Evolutionary conservation across 2,888 invertebrate species (phyloP).

Genomic region (Ophion ventricosus): DNA sequence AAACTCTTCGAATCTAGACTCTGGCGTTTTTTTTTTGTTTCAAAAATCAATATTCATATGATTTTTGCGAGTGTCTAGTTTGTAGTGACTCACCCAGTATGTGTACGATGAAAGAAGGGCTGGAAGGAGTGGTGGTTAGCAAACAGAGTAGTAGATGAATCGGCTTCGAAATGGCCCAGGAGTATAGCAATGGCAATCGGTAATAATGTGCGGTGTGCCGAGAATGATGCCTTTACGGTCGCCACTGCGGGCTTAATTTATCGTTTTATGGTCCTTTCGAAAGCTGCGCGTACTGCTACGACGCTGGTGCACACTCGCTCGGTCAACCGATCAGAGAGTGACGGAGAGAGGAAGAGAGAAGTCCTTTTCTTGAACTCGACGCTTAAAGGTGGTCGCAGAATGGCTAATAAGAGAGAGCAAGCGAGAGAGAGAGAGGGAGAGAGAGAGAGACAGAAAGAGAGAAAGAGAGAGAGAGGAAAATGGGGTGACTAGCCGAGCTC

Average conservation of each 20-base stretch:
- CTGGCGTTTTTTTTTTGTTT: neutral
- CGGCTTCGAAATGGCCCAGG: constrained; percentile 51
- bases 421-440: constrained; percentile 58
- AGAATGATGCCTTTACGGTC: constrained; percentile 80
- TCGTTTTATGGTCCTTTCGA: constrained; percentile 77
- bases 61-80: too few relatives aligned
- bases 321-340: constrained; percentile 33
- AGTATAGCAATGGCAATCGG: constrained; percentile 70
- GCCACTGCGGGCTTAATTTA: constrained; percentile 78
- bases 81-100: too few relatives aligned
- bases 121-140: constrained; percentile 44
- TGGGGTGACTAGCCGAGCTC: constrained; percentile 8
- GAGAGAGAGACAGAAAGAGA: constrained; percentile 32
- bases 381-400: constrained; percentile 36
- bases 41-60: neutral
- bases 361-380: constrained; percentile 7
- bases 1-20: too few relatives aligned
- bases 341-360: constrained; percentile 8
- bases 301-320: constrained; percentile 35
- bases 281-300: constrained; percentile 66
- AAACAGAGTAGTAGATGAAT: constrained; percentile 43
- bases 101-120: neutral
- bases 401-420: constrained; percentile 40
- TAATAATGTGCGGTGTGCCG: constrained; percentile 78
- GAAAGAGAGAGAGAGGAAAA: constrained; percentile 52